Percentiles rank a stretch among this genome's conserved stretches.
These are phyloP conservation scores for Dipodomys spectabilis DNA, from an alignment of 2,113 vertebrate species.

Conservation along the genomic window DNA sequence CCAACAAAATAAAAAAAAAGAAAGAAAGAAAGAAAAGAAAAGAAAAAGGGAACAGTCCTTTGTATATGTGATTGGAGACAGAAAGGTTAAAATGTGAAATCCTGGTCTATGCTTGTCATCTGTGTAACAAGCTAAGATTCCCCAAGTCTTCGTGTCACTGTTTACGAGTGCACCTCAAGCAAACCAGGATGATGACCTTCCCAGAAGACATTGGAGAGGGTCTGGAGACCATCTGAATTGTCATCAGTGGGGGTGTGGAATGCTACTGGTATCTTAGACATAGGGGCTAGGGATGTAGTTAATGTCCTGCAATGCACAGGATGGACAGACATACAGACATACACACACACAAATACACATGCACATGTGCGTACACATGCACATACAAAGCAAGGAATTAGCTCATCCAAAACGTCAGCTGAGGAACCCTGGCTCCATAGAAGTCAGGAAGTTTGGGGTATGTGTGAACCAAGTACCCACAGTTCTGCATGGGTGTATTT, in stretches of 20 bases:
- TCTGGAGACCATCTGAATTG: neutral
- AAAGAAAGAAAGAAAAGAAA: too few relatives aligned
- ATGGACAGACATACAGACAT: too few relatives aligned
- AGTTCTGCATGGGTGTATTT: neutral
- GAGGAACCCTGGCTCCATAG: neutral
- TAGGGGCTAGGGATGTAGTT: neutral
- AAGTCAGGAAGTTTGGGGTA: neutral
- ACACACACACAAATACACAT: neutral
- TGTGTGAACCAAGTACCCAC: neutral
- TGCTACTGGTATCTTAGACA: neutral
- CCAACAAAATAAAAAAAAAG: too few relatives aligned
- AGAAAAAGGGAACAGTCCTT: neutral
- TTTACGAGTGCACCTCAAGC: neutral
- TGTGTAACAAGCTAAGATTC: neutral
- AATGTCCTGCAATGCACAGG: neutral
- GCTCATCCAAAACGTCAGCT: neutral
- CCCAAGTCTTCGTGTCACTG: neutral
- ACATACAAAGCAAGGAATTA: neutral
- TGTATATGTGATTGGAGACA: neutral
- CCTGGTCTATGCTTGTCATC: neutral
- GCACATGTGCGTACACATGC: too few relatives aligned
- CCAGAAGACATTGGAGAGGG: neutral
- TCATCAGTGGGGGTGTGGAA: accelerated
- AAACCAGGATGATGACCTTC: neutral
- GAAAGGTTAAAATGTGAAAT: neutral